A percentile compares a stretch with the other conserved stretches of the same genome.
These are phyloP conservation scores for Cantharis rufa DNA, from an alignment of 2,888 invertebrate species.

Conservation along the genomic window DNA sequence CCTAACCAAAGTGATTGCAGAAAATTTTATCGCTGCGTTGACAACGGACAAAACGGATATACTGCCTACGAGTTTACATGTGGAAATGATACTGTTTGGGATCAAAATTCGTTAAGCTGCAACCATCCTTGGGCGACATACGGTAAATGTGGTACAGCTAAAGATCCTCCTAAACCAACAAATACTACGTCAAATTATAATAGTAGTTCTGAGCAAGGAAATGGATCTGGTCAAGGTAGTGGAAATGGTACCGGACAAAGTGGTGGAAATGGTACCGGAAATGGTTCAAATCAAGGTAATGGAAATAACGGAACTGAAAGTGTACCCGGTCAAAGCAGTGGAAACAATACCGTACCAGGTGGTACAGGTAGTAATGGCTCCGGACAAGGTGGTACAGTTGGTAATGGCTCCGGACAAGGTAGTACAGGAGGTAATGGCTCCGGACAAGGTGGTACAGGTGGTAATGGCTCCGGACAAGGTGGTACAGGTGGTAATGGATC, in stretches of 20 bases:
- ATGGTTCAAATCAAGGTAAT: not conserved
- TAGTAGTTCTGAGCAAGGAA: not conserved
- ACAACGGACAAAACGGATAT: slow-evolving; percentile 57
- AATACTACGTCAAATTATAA: not conserved
- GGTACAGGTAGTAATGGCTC: not conserved
- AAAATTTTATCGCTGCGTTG: slow-evolving; percentile 76
- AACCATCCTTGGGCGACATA: not conserved
- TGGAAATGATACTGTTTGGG: slow-evolving; percentile 64
- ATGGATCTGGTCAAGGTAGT: not conserved
- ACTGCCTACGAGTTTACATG: slow-evolving; percentile 72
- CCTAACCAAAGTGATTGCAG: slow-evolving; percentile 72
- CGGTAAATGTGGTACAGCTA: not conserved
- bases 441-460: not conserved
- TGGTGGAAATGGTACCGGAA: not conserved
- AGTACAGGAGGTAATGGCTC: no score
- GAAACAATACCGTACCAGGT: not conserved
- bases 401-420: not conserved
- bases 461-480: not conserved
- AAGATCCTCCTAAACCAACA: not conserved
- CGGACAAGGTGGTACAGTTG: not conserved
- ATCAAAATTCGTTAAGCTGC: not conserved
- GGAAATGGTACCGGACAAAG: not conserved
- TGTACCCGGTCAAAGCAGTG: not conserved
- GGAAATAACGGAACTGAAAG: not conserved
- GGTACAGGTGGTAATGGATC: not conserved